phyloP scores from a whole-genome alignment of 2,797 vertebrate species.

The Crax fasciolata region DNA sequence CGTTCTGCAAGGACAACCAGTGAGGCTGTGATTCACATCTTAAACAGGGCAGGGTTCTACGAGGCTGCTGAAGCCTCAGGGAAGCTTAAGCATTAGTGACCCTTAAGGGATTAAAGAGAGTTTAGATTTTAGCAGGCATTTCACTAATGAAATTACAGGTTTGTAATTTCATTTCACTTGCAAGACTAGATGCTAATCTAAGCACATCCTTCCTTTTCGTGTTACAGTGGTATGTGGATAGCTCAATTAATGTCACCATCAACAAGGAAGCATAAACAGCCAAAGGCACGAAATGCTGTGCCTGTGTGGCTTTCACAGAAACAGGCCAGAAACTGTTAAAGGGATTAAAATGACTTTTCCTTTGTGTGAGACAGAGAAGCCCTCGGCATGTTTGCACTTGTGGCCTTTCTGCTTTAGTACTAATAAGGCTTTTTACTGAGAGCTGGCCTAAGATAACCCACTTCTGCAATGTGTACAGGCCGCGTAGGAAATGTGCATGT shows the following conservation, averaged over 20 bases:
- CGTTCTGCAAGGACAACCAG: not conserved
- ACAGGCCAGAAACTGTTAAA: not conserved
- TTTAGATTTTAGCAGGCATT: conserved; percentile 37
- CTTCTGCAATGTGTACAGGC: conserved; percentile 7
- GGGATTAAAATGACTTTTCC: not conserved
- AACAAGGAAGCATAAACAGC: conserved; percentile 33
- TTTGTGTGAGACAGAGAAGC: conserved; percentile 5
- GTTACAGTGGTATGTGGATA: not conserved
- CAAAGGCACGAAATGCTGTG: not conserved
- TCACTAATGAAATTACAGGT: conserved; percentile 55
- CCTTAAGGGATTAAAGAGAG: conserved; percentile 20
- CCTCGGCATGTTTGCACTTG: conserved; percentile 26
- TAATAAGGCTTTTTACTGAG: not conserved
- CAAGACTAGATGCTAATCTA: conserved; percentile 40
- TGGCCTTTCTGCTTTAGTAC: conserved; percentile 31
- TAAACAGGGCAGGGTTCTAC: conserved; percentile 34
- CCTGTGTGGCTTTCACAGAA: not conserved
- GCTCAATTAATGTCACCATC: conserved; percentile 25
- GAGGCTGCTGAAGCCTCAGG: conserved; percentile 20
- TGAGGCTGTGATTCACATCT: conserved; percentile 47
- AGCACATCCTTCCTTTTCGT: conserved; percentile 45
- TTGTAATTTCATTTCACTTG: conserved; percentile 44
- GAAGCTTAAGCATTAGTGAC: conserved; percentile 21
- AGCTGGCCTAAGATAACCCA: conserved; percentile 51
- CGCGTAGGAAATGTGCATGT: not conserved